A percentile compares a stretch with the other conserved stretches of the same genome.
Evolutionary conservation across 2,113 vertebrate species (phyloP).

Genomic region (Cochlearius cochlearius): DNA sequence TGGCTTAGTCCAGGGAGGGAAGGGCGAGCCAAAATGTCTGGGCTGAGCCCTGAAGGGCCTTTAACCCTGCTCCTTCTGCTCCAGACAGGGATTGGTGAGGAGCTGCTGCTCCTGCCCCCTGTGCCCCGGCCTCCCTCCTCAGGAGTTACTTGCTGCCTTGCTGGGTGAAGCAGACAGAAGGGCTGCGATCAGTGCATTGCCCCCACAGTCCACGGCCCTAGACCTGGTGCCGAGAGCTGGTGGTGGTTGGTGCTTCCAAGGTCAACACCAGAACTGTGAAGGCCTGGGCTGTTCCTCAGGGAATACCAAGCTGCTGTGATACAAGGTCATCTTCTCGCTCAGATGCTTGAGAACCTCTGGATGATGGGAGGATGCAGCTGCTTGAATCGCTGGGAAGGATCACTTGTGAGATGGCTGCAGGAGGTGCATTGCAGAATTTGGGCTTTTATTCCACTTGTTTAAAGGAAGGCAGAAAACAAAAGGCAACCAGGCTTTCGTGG

Average conservation of each 20-base stretch:
- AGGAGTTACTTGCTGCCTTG: rapidly evolving
- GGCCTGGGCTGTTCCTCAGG: neutral
- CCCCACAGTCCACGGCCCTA: rapidly evolving
- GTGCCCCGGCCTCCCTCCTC: too few species aligned
- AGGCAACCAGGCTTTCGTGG: neutral
- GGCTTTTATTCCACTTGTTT: neutral
- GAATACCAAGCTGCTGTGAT: neutral
- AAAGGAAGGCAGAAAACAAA: neutral
- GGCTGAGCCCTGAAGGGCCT: neutral
- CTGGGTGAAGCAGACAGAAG: neutral
- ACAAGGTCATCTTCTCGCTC: neutral
- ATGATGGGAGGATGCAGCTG: neutral
- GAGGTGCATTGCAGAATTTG: neutral
- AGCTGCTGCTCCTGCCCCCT: neutral
- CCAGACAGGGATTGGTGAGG: neutral
- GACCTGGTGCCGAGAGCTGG: neutral
- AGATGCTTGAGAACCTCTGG: neutral
- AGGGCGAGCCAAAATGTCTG: neutral
- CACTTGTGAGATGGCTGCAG: neutral
- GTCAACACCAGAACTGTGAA: neutral
- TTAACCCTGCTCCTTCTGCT: neutral
- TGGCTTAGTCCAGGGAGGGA: neutral
- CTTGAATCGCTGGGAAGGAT: neutral
- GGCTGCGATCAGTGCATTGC: neutral
- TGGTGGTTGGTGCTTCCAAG: neutral